Percentiles rank a stretch among this genome's conserved stretches.
These are phyloP conservation scores for Drosophila triauraria DNA, from an alignment of 1,140 invertebrate genomes.

Conservation along the genomic window DNA sequence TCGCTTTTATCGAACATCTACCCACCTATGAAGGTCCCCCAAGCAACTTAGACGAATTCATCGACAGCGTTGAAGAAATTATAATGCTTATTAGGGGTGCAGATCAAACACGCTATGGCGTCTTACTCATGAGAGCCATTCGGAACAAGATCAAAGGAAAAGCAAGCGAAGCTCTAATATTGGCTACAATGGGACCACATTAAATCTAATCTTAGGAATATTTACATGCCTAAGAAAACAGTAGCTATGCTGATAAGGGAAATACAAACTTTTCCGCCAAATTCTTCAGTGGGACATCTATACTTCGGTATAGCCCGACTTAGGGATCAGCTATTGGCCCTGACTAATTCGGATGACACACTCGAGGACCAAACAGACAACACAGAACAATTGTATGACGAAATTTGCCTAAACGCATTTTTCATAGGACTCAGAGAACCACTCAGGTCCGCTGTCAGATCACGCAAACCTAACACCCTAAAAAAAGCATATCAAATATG, in stretches of 20 bases:
- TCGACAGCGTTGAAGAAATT: slow-evolving; percentile 16
- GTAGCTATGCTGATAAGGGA: slow-evolving; percentile 6
- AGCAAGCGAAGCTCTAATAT: not conserved
- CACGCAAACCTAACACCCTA: slow-evolving; percentile 3
- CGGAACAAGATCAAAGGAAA: slow-evolving; percentile 11
- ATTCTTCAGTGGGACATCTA: slow-evolving; percentile 1
- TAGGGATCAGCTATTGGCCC: not conserved
- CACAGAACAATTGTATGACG: slow-evolving; percentile 6
- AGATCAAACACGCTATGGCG: slow-evolving; percentile 12
- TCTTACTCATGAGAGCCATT: not conserved
- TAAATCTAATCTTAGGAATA: not conserved
- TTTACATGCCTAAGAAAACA: slow-evolving; percentile 3
- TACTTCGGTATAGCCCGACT: not conserved
- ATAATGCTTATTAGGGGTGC: slow-evolving; percentile 17
- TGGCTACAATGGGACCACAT: slow-evolving; percentile 4
- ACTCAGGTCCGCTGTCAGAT: slow-evolving; percentile 18
- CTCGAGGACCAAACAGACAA: not conserved
- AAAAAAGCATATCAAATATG: slow-evolving; percentile 12
- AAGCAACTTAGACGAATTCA: slow-evolving; percentile 5
- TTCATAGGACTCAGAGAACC: slow-evolving; percentile 12
- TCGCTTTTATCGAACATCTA: slow-evolving; percentile 3
- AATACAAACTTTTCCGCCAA: not conserved
- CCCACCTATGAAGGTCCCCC: not conserved
- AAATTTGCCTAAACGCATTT: slow-evolving; percentile 20
- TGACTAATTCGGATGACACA: not conserved